Base-by-base conservation (phyloP, 2,888 invertebrate species). In the Seira musarum region DNA sequence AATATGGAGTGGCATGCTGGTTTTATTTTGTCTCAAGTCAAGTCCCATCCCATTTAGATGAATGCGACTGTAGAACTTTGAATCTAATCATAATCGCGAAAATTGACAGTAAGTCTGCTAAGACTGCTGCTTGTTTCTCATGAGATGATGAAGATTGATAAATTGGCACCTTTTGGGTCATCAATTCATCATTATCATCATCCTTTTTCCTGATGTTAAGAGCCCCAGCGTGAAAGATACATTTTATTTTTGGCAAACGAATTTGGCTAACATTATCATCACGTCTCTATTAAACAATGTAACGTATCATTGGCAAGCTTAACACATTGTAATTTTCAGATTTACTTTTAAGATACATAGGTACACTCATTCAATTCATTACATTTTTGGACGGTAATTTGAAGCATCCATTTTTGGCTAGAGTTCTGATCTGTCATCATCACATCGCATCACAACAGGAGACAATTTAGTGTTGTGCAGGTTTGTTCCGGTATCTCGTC, bases 141-240 rank as follows among this genome's bases (percentile, higher is more conserved):
- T 10, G 57, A 57, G 70, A 64, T 22, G 69, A 69, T 76, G 40
- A 70, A 76, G 70, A 65, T 65, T 40, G 75, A 75, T 68, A 75
- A 75, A 75, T 68, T 75, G 75, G 25, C 75, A 63, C 46, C 63
- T 61, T 75, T 61, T 75, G 65, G 75, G 75, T 68, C 67, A 75
- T 63, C 24, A 49, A 3, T n/a, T n/a, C n/a, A n/a, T n/a, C n/a
- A n/a, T n/a, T n/a, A n/a, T n/a, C n/a, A n/a, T n/a, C n/a, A n/a
- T n/a, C n/a, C n/a, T n/a, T n/a, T n/a, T n/a, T n/a, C n/a, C n/a
- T n/a, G n/a, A n/a, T n/a, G n/a, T n/a, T n/a, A n/a, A 40, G 25
- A 10, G 17, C 22, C 25, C 6, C 65, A 65, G 15, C 57, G n/a
- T 13, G 3, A 57, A 57, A 15, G n/a, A 15, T 8, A 15, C 6